These are phyloP conservation scores for Phaedon cochleariae DNA, from an alignment of 2,888 invertebrate genomes.

Conservation along the genomic window DNA sequence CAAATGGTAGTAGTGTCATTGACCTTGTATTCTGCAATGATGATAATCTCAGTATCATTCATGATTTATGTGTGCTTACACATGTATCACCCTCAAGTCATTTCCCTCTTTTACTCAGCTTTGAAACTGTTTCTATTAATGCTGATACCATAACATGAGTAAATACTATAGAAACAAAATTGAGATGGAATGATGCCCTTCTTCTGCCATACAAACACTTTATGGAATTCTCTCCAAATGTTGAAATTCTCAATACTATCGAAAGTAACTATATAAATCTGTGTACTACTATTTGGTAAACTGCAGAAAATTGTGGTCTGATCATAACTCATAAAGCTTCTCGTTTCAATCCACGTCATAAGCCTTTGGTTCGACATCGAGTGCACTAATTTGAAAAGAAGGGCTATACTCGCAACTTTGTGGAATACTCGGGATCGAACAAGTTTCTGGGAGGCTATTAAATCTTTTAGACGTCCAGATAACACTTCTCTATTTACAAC, in stretches of 20 bases:
- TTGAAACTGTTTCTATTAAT: neutral
- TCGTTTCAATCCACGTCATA: neutral
- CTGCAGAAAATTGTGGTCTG: conserved; percentile 4
- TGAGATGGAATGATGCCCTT: neutral
- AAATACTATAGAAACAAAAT: neutral
- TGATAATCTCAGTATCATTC: neutral
- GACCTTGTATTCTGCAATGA: conserved; percentile 5
- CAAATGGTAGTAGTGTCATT: conserved; percentile 8
- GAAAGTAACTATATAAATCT: conserved; percentile 3
- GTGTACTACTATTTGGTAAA: conserved; percentile 3
- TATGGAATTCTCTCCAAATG: neutral
- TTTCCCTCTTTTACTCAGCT: neutral
- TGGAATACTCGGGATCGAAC: neutral
- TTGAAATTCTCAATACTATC: neutral
- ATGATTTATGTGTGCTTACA: neutral
- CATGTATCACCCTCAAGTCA: neutral
- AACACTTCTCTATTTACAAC: neutral
- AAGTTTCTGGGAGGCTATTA: conserved; percentile 4
- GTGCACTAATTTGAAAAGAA: neutral
- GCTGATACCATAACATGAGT: neutral
- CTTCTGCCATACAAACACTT: neutral
- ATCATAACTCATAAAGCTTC: neutral
- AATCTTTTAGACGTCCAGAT: conserved; percentile 2
- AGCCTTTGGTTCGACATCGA: neutral
- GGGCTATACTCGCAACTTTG: neutral